Evolutionary conservation across 2,888 invertebrate genomes (phyloP), one percentile per base, ranked within the genome.

Genomic region (Seira musarum): DNA sequence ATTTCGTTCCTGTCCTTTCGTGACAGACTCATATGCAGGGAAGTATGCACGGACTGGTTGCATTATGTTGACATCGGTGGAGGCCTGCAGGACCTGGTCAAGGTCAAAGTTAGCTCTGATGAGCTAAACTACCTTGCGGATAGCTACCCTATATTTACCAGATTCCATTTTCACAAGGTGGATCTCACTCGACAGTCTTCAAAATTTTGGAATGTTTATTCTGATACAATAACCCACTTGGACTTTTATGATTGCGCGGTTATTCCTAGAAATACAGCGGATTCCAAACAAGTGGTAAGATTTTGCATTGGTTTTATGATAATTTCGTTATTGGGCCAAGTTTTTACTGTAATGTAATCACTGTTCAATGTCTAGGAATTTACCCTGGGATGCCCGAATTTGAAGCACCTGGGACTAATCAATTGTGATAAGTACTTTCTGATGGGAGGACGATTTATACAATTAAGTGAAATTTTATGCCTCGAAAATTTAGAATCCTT

Each of bases 181-280:
- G 82, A 82, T 24, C 15, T 84, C 1, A 78, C 83, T n/a, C 61
- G 78, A 40, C 73, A 74, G 21, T 81, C 79, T 0, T 40, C 80
- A 30, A 68, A 60, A 0, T 84, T 84, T 67, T 84, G 84, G 84
- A 53, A 22, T 3, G 40, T 70, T 1, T 83, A 76, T 30, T 72
- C 78, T n/a, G 81, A 84, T 19, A 30, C 19, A 10, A 83, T 84
- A 15, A 84, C 84, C 0, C 73, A 80, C 22, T 49, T 84, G n/a
- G 84, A 84, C 15, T 84, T 84, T 69, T 80, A 71, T 66, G 83
- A 81, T 3, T 83, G 82, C 65, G 77, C 84, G 1, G 74, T 84
- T 30, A 82, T 83, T 25, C 80, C 79, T 13, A 73, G 82, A 35
- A 82, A 70, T 67, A 66, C 73, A 13, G 21, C n/a, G 22, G 60